Percentiles rank a stretch among this genome's conserved stretches.
Evolutionary conservation across 2,797 vertebrate genomes (phyloP).

Genomic region (Hapalemur alaotrensis): DNA sequence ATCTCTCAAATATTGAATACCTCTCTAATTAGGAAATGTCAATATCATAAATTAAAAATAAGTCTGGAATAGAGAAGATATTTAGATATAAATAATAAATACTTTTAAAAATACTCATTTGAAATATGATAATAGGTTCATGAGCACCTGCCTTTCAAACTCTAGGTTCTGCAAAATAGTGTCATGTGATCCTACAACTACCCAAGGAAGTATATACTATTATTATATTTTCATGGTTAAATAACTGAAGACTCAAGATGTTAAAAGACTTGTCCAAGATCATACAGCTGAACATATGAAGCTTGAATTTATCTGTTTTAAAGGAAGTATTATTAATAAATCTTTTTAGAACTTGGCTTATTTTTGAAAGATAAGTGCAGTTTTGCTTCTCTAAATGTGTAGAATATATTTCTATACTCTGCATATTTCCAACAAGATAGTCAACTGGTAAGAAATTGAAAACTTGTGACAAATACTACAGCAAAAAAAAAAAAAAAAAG

Average conservation of each 20-base stretch:
- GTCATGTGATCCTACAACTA: neutral
- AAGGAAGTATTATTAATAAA: neutral
- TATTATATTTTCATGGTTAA: neutral
- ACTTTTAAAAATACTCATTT: conserved; percentile 9
- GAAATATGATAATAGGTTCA: neutral
- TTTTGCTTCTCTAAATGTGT: neutral
- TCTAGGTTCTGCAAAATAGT: neutral
- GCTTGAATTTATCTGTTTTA: neutral
- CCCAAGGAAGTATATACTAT: neutral
- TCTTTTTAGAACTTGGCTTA: neutral
- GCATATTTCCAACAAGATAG: neutral
- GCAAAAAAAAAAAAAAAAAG: neutral
- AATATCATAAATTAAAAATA: conserved; percentile 51
- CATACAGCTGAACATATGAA: neutral
- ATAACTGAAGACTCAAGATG: neutral
- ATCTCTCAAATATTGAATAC: conserved; percentile 12
- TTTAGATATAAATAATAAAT: conserved; percentile 26
- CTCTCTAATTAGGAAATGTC: conserved; percentile 36
- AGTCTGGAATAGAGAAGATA: neutral
- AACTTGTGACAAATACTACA: neutral
- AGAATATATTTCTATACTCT: neutral
- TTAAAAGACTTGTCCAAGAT: conserved; percentile 11
- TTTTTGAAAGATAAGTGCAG: neutral
- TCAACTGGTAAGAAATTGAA: neutral
- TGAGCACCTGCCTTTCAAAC: neutral